These are phyloP conservation scores for Novumbra hubbsi DNA, from an alignment of 2,797 vertebrate species.

Conservation along the genomic window DNA sequence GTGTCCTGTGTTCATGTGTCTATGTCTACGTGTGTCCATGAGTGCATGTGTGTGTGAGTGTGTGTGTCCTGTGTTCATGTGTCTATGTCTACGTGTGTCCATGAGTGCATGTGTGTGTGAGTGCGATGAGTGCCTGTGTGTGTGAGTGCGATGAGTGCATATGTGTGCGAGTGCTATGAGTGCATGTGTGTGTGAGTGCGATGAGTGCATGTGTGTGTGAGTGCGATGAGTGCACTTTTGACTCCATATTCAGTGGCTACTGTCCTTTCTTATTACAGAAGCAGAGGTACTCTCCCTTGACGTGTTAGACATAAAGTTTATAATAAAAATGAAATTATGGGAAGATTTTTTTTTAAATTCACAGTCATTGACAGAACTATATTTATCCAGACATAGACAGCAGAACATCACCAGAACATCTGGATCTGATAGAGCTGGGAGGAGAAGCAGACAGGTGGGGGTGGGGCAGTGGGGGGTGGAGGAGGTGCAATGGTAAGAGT, in stretches of 20 bases:
- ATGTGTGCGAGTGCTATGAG: background rate
- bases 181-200: too few relatives aligned
- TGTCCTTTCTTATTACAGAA: slow-evolving; percentile 41
- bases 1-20: too few relatives aligned
- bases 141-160: background rate
- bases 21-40: background rate
- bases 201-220: background rate
- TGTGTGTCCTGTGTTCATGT: too few relatives aligned
- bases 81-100: slow-evolving; percentile 9
- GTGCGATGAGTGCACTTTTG: slow-evolving; percentile 37
- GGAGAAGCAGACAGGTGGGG: slow-evolving; percentile 11
- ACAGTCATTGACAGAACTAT: slow-evolving; percentile 52
- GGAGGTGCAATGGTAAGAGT: too few relatives aligned
- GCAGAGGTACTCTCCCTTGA: slow-evolving; percentile 33
- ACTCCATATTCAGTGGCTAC: slow-evolving; percentile 27
- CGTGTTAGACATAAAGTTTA: slow-evolving; percentile 48
- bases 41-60: background rate
- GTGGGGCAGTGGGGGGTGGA: too few relatives aligned
- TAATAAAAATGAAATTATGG: slow-evolving; percentile 59
- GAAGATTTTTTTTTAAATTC: slow-evolving; percentile 48
- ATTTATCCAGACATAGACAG: slow-evolving; percentile 56
- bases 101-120: slow-evolving; percentile 4
- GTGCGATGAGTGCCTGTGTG: slow-evolving; percentile 5
- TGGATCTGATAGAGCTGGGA: slow-evolving; percentile 48
- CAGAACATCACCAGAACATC: slow-evolving; percentile 46